Base-by-base conservation (phyloP, 2,888 invertebrate species). In the Acanthosoma haemorrhoidale region DNA sequence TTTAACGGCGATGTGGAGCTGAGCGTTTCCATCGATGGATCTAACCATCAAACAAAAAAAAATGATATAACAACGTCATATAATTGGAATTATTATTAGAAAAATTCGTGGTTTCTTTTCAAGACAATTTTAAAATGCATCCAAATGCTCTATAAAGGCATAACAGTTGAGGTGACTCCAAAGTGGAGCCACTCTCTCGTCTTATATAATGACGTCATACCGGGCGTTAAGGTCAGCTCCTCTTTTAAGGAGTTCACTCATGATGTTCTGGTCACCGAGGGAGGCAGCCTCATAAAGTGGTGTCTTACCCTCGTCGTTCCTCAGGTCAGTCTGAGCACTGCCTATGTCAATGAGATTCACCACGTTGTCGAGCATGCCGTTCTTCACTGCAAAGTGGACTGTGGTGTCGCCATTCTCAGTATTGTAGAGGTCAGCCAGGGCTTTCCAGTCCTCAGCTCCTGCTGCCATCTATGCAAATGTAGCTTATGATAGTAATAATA, bases 281-380 rank as follows among this genome's bases (percentile, higher is more conserved):
- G 66, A 41, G 11, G 66, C 66, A 2, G 66, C 66, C n/a, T 29
- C 6, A 32, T 66, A 66, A 4, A 66, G 66, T 2, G 66, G 66
- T 4, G 43, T 66, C 34, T 51, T 25, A 1, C 66, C 66, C 6
- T 51, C 32, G 0, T 13, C 31, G 32, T 66, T 66, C 39, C 63
- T 63, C n/a, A n/a, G 8, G 39, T 63, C 63, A 8, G 63, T 63
- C n/a, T 63, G 63, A 21, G 63, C 63, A 21, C 63, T 39, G 1
- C 63, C 63, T 39, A 9, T n/a, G 25, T 63, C 63, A 39, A 63
- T 63, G 6, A 63, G 15, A n/a, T 39, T 63, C 13, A 63, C 15
- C 4, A 63, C 21, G 25, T 63, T 38, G 6, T 25, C n/a, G 13
- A n/a, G 2, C 9, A 63, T 34, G 3, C 63, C 63, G 6, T 21